Conservation (phyloP, 2,888 invertebrate species). For the Heteromyza rotundicornis region DNA sequence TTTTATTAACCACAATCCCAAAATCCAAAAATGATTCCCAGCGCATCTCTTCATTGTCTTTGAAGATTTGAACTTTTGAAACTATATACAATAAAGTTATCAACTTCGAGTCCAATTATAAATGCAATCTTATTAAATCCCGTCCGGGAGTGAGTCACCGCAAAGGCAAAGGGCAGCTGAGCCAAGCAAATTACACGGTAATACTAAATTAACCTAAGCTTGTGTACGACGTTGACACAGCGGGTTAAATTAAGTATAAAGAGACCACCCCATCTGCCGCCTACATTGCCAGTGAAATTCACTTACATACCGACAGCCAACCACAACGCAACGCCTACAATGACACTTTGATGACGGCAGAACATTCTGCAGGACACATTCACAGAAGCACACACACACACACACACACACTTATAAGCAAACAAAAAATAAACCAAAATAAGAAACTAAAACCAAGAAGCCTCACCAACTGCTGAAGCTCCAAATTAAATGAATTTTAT, state of each 20-base stretch:
- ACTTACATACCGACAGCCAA: not conserved
- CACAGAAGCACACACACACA: no score
- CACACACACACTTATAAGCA: not conserved
- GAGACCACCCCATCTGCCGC: not conserved
- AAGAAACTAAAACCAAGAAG: not conserved
- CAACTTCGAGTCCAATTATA: no score
- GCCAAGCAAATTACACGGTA: constrained; percentile 33
- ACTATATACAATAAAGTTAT: no score
- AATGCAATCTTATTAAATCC: constrained; percentile 14
- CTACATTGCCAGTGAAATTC: not conserved
- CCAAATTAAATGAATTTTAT: constrained; percentile 42
- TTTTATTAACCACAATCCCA: no score
- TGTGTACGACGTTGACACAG: not conserved
- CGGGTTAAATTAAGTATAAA: constrained; percentile 17
- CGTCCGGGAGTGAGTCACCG: no score
- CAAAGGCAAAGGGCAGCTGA: constrained; percentile 16
- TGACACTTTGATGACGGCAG: constrained; percentile 19
- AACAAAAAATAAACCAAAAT: not conserved
- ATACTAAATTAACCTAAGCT: constrained; percentile 34
- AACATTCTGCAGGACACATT: not conserved
- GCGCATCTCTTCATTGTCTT: no score
- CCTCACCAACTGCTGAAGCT: constrained; percentile 36
- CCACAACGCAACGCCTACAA: constrained; percentile 12
- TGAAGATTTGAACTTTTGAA: no score
- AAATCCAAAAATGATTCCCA: no score